Evolutionary conservation across 2,888 invertebrate species (phyloP).

Genomic region (Anoplius nigerrimus): DNA sequence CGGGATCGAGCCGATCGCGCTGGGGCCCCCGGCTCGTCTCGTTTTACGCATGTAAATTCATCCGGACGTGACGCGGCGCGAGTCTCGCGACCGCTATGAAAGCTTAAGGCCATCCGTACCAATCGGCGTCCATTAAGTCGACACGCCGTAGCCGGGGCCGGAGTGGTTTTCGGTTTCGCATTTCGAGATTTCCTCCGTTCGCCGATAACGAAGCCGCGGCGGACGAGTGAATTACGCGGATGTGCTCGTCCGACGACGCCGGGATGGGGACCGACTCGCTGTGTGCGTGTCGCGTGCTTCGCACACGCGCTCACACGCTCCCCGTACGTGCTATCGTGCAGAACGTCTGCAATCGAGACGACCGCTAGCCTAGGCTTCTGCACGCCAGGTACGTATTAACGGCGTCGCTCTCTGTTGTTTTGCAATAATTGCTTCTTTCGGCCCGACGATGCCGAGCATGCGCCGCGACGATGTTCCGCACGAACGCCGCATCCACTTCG

Average conservation of each 20-base stretch:
- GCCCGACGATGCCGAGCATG: slow-evolving; percentile 17
- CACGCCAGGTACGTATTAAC: slow-evolving; percentile 17
- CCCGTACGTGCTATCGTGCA: too few relatives aligned
- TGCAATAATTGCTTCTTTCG: slow-evolving; percentile 18
- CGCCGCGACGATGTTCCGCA: slow-evolving; percentile 17
- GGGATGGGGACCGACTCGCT: background rate
- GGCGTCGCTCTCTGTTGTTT: slow-evolving; percentile 15
- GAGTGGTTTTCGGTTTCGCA: slow-evolving; percentile 53
- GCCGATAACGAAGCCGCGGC: slow-evolving; percentile 17
- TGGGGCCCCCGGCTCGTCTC: slow-evolving; percentile 51
- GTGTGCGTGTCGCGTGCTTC: background rate
- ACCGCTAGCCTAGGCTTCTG: slow-evolving; percentile 5
- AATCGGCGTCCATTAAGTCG: slow-evolving; percentile 68
- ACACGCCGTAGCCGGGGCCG: slow-evolving; percentile 43
- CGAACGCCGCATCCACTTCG: background rate
- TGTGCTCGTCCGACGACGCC: background rate
- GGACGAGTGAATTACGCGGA: slow-evolving; percentile 5
- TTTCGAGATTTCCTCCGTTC: slow-evolving; percentile 53
- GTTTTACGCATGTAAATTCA: slow-evolving; percentile 72
- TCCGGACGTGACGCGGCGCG: slow-evolving; percentile 72
- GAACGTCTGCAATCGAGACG: too few relatives aligned
- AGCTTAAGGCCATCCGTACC: slow-evolving; percentile 69
- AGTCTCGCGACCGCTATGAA: slow-evolving; percentile 52
- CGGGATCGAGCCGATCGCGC: slow-evolving; percentile 59
- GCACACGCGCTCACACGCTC: too few relatives aligned